These are phyloP conservation scores for Deilephila porcellus DNA, from an alignment of 2,888 invertebrate species.

Conservation along the genomic window DNA sequence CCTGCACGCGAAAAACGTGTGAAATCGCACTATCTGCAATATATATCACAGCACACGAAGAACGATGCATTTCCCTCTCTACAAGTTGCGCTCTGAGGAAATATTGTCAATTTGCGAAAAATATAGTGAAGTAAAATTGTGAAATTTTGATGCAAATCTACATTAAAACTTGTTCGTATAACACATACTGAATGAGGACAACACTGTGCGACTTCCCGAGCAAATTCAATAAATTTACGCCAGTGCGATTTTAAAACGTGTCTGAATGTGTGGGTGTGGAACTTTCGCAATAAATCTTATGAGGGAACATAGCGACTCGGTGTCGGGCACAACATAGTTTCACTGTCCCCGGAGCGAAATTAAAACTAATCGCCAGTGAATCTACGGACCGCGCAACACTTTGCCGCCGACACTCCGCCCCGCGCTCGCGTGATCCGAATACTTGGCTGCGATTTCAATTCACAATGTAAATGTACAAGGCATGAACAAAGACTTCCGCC, in stretches of 20 bases:
- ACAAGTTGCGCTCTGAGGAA: background rate
- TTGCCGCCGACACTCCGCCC: constrained; percentile 42
- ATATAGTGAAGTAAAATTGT: background rate
- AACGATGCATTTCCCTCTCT: background rate
- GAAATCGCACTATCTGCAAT: background rate
- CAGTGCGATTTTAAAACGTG: constrained; percentile 19
- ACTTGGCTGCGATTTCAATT: constrained; percentile 41
- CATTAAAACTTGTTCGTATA: background rate
- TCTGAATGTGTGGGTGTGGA: constrained; percentile 31
- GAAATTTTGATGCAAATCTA: background rate
- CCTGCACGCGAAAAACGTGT: background rate
- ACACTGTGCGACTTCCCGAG: background rate
- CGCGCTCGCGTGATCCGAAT: constrained; percentile 49
- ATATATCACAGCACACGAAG: background rate
- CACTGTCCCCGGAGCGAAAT: constrained; percentile 58
- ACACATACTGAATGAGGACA: background rate
- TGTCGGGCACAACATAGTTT: constrained; percentile 48
- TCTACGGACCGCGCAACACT: constrained; percentile 37
- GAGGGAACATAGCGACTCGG: constrained; percentile 41
- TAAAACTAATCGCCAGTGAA: constrained; percentile 63
- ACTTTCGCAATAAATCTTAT: constrained; percentile 56
- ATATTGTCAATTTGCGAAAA: constrained; percentile 6
- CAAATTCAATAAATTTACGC: constrained; percentile 36
- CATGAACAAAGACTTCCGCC: background rate
- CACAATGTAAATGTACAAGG: constrained; percentile 35